Evolutionary conservation across 2,113 vertebrate species (phyloP).

Genomic region (Cyphomyrus plagiostoma): DNA sequence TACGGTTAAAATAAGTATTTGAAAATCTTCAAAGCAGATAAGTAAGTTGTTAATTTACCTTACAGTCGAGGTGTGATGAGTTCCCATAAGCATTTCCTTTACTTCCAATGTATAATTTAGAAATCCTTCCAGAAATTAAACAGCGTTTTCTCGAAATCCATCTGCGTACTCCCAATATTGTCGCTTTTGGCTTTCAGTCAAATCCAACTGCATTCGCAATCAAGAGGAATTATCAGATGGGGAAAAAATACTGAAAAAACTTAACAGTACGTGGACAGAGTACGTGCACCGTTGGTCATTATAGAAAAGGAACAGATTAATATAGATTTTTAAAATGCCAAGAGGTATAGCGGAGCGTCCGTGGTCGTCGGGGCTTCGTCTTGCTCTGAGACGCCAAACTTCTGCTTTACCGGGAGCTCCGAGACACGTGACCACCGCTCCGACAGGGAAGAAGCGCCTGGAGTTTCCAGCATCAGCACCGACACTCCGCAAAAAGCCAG

Average conservation of each 20-base stretch:
- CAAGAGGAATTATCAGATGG: neutral
- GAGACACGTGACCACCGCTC: slow-evolving; percentile 21
- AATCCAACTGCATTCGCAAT: slow-evolving; percentile 15
- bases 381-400: slow-evolving; percentile 26
- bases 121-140: slow-evolving; percentile 16
- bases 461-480: slow-evolving; percentile 27
- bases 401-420: slow-evolving; percentile 23
- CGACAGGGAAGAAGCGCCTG: slow-evolving; percentile 2
- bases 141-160: slow-evolving; percentile 15
- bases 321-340: neutral
- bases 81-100: slow-evolving; percentile 60
- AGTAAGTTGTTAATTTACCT: slow-evolving; percentile 46
- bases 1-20: neutral
- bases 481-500: neutral
- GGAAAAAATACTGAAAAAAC: neutral
- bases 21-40: neutral
- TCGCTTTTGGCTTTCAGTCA: slow-evolving; percentile 12
- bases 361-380: slow-evolving; percentile 15
- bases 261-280: neutral
- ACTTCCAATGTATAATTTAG: slow-evolving; percentile 44
- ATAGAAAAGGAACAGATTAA: neutral
- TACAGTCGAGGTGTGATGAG: slow-evolving; percentile 47
- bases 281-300: neutral
- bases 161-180: slow-evolving; percentile 20
- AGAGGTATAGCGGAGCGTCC: slow-evolving; percentile 3